Evolutionary conservation across 2,888 invertebrate genomes (phyloP).

Genomic region (Pteria penguin): DNA sequence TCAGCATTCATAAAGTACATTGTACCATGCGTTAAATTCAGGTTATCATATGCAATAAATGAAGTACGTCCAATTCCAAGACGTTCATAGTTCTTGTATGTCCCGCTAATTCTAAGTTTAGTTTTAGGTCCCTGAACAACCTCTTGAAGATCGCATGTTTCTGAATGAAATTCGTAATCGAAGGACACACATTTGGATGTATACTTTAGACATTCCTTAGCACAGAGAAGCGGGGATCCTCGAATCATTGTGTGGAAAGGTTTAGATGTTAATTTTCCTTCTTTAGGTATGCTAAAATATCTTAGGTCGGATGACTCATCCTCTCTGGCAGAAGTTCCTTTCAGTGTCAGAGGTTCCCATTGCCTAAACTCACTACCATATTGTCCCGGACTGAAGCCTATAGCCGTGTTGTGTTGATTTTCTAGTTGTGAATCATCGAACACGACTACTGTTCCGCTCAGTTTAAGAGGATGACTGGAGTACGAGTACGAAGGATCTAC

Average conservation of each 20-base stretch:
- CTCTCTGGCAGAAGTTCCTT: slow-evolving; percentile 39
- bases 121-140: slow-evolving; percentile 57
- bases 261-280: slow-evolving; percentile 56
- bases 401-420: slow-evolving; percentile 45
- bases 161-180: slow-evolving; percentile 60
- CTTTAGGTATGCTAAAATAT: slow-evolving; percentile 52
- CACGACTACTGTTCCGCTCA: slow-evolving; percentile 57
- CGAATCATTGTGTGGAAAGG: slow-evolving; percentile 44
- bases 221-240: slow-evolving; percentile 49
- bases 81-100: slow-evolving; percentile 62
- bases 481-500: slow-evolving; percentile 60
- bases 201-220: slow-evolving; percentile 50
- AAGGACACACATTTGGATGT: slow-evolving; percentile 61
- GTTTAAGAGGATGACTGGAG: slow-evolving; percentile 61
- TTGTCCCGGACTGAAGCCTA: slow-evolving; percentile 61
- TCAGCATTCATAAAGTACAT: slow-evolving; percentile 60
- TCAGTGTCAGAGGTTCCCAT: slow-evolving; percentile 49
- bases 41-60: slow-evolving; percentile 47
- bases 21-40: slow-evolving; percentile 54
- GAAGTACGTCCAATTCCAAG: slow-evolving; percentile 57
- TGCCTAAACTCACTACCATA: slow-evolving; percentile 55
- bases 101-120: slow-evolving; percentile 54
- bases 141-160: slow-evolving; percentile 62
- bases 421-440: slow-evolving; percentile 66
- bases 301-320: slow-evolving; percentile 39